Base-by-base conservation (phyloP, 2,113 vertebrate species). In the Crocuta crocuta region DNA sequence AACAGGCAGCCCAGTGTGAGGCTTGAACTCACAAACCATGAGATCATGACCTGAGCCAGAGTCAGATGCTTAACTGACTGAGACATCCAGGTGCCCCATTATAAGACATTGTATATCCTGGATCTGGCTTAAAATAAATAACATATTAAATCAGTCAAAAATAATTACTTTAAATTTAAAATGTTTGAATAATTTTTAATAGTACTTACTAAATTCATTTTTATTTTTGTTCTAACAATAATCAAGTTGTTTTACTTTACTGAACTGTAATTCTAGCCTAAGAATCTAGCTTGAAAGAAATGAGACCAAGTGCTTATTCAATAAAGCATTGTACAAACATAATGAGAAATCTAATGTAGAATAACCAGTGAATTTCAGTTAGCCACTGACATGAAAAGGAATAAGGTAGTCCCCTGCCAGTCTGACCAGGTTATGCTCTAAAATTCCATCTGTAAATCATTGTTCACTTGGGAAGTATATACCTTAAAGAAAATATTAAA, bases 301-400 rank as follows among this genome's bases (percentile, higher is more conserved):
- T 79, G 31, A 13, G n/a, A 94, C 10, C 19, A 95, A 86, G 16
- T 35, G 24, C 8, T 91, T 85, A 94, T 71, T 80, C 55, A 65
- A 80, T 92, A 78, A 94, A 70, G 86, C 24, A 85, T 73, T 91
- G 21, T 48, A 63, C 21, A 95, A 76, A 70, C 33, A 9, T 55
- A 88, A 76, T 97, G 39, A 88, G 58, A 95, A 86, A 96, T 48
- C 21, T 84, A 91, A 84, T 0, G 5, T 31, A 89, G 33, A 84
- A n/a, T 73, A 24, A 45, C 61, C 24, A 58, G 50, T 91, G 74
- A 91, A 82, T 87, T 82, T 96, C 68, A 93, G 68, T 71, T 97
- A 95, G 58, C 53, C 45, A 91, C 21, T 70, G 74, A 87, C 53
- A 91, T 70, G 39, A 82, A 93, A 94, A 89, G 19, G 50, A 91